Evolutionary conservation across 2,797 vertebrate species (phyloP), one percentile per base, ranked within the genome.

Genomic region (Chaunax sp.): DNA sequence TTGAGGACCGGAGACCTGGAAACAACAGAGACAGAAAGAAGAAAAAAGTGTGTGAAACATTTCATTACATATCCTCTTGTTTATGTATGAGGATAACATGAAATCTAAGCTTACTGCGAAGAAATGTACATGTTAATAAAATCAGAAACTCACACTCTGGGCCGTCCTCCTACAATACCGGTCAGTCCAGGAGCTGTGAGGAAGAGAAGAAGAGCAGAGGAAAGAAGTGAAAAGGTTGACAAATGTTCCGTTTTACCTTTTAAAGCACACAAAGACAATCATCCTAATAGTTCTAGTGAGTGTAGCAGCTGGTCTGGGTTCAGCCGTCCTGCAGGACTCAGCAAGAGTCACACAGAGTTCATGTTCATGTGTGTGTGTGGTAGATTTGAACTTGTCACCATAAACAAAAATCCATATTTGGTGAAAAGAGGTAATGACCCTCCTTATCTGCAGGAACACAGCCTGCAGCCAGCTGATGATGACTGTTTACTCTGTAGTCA

Each of bases 1-100:
- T 96, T 96, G 71, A 97, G 82, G 65, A 97, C 93, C 0, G 94
- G 94, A 65, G 95, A 96, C 61, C 95, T 96, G 87, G 13, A 82
- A 23, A 22, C 51, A 37, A 35, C 0, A 59, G 28, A 14, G 23
- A 64, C 2, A 28, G 7, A 37, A 37, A 0, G 51, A 26, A 13
- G 0, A 49, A 10, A 10, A 22, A n/a, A n/a, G n/a, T n/a, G n/a
- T 30, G 9, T 30, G 28, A 30, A 30, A 9, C 5, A 30, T 30
- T 30, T 5, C 28, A 30, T n/a, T n/a, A 50, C 8, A 9, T 11
- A 11, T 14, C 12, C 35, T 6, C 4, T 15, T 5, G 12, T 33
- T 28, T 1, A 13, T 16, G 12, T 19, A 18, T 30, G 26, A 52
- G 18, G 28, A 52, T 6, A 40, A 47, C 4, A 16, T 9, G 2